These are phyloP conservation scores for Heliconius aoede DNA, from an alignment of 2,888 invertebrate species.

Conservation along the genomic window DNA sequence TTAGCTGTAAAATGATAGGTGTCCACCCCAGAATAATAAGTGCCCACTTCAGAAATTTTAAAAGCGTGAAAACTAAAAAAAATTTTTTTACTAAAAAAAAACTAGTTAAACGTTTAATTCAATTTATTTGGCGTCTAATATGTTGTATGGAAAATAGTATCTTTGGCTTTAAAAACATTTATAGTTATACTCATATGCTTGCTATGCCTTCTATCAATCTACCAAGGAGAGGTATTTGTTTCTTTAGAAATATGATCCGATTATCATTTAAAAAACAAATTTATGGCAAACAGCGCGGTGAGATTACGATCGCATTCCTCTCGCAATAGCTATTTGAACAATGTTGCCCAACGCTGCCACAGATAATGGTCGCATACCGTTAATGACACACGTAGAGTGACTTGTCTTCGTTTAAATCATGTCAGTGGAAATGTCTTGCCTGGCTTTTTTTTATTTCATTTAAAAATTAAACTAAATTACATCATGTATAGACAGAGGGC, in stretches of 20 bases:
- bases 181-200: neutral
- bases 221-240: too few relatives aligned
- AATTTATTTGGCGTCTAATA: too few relatives aligned
- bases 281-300: neutral
- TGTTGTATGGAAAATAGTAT: too few relatives aligned
- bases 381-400: neutral
- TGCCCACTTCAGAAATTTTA: too few relatives aligned
- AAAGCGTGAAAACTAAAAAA: too few relatives aligned
- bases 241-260: neutral
- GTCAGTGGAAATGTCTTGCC: neutral
- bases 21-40: too few relatives aligned
- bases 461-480: too few relatives aligned
- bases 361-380: constrained; percentile 20
- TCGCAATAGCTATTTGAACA: constrained; percentile 17
- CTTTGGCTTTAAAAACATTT: neutral
- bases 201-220: neutral
- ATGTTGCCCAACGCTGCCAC: constrained; percentile 15
- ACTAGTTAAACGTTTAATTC: neutral
- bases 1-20: too few relatives aligned
- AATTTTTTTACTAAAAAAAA: too few relatives aligned
- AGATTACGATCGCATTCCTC: constrained; percentile 19
- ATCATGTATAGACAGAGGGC: too few relatives aligned
- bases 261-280: constrained; percentile 11
- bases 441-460: neutral
- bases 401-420: constrained; percentile 1